These are phyloP conservation scores for Drosophila percnosoma DNA, from an alignment of 2,888 invertebrate genomes.

Conservation along the genomic window DNA sequence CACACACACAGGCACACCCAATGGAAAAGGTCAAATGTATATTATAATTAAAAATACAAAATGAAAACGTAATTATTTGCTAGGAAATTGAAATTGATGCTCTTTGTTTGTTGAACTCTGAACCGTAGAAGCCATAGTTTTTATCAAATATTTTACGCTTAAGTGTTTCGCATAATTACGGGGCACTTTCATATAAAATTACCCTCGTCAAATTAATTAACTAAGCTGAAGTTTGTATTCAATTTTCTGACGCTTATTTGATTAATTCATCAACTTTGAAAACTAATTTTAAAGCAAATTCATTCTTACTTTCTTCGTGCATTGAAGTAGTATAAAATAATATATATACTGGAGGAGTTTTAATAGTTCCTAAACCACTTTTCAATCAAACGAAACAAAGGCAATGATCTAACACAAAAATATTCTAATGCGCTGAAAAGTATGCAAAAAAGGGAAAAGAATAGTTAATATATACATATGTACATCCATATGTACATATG, in stretches of 20 bases:
- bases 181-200: background rate
- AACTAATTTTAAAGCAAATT: background rate
- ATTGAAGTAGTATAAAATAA: background rate
- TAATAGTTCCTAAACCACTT: background rate
- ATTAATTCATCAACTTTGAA: background rate
- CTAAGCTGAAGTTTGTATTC: background rate
- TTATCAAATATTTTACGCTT: background rate
- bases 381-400: background rate
- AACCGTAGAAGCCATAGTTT: conserved; percentile 16
- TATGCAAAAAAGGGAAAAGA: conserved; percentile 4
- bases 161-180: conserved; percentile 20
- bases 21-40: conserved; percentile 57
- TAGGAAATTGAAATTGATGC: conserved; percentile 68
- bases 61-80: conserved; percentile 66
- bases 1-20: conserved; percentile 21
- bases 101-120: conserved; percentile 26
- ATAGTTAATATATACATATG: too few species aligned
- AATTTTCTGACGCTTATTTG: background rate
- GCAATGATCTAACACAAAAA: background rate
- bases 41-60: conserved; percentile 60
- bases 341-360: background rate
- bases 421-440: background rate
- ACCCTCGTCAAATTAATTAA: background rate
- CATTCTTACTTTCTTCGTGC: too few species aligned
- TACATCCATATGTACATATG: too few species aligned